Percentiles rank a stretch among this genome's conserved stretches.
Conservation (phyloP, 1,140 invertebrate species). For the Diprion similis region DNA sequence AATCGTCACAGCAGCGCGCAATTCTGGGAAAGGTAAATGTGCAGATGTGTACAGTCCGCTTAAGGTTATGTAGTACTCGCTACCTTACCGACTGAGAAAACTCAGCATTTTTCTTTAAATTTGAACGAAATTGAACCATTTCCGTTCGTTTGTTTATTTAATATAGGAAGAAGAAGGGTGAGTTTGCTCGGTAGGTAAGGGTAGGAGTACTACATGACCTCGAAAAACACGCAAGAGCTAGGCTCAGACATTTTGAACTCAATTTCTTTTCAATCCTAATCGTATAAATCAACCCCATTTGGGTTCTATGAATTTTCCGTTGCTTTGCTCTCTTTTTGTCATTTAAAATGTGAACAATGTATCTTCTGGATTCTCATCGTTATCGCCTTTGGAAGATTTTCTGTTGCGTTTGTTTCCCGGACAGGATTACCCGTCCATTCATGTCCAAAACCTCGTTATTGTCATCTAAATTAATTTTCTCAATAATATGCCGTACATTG, state of each 20-base stretch:
- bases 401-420: background rate
- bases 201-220: too few relatives aligned
- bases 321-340: background rate
- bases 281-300: too few relatives aligned
- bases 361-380: background rate
- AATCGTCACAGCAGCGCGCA: background rate
- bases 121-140: background rate
- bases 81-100: background rate
- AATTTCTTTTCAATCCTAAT: too few relatives aligned
- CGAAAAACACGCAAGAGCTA: too few relatives aligned
- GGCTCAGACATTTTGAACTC: too few relatives aligned
- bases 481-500: constrained; percentile 53
- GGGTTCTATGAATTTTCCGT: background rate
- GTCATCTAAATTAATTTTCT: background rate
- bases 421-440: background rate
- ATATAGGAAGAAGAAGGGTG: too few relatives aligned
- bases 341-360: background rate
- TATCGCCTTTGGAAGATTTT: background rate
- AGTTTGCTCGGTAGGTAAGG: too few relatives aligned
- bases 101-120: background rate
- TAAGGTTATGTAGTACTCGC: background rate
- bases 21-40: background rate
- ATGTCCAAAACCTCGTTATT: background rate
- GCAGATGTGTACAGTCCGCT: background rate
- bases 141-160: background rate